These are phyloP conservation scores for Sceloporus undulatus DNA, from an alignment of 2,113 vertebrate species.

Conservation along the genomic window DNA sequence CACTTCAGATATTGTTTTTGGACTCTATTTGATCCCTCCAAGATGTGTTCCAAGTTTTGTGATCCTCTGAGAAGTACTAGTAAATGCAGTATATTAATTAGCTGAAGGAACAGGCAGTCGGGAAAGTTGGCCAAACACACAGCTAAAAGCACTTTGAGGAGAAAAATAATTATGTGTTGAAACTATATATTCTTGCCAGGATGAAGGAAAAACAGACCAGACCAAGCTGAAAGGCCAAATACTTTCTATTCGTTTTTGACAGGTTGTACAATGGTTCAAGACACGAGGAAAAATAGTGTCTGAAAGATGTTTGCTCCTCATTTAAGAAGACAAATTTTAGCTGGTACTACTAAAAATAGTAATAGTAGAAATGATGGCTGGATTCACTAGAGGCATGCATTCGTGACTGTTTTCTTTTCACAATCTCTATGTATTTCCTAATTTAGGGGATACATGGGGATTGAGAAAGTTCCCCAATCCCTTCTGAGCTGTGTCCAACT, in stretches of 20 bases:
- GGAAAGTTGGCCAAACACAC: constrained; percentile 14
- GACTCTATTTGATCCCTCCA: constrained; percentile 24
- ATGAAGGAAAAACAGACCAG: constrained; percentile 21
- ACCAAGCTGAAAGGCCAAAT: constrained; percentile 28
- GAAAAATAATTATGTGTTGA: constrained; percentile 18
- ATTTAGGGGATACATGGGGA: no score
- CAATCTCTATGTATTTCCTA: no score
- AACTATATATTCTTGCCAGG: constrained; percentile 36
- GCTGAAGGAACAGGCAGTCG: constrained; percentile 23
- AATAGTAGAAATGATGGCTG: neutral
- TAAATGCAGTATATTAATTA: constrained; percentile 40
- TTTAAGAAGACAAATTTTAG: neutral
- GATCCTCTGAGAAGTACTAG: constrained; percentile 26
- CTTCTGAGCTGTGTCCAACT: no score
- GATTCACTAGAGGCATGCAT: no score
- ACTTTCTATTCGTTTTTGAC: neutral
- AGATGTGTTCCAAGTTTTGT: constrained; percentile 38
- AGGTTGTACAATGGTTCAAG: constrained; percentile 9
- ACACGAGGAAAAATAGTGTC: neutral
- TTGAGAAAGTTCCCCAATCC: no score
- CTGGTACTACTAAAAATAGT: neutral
- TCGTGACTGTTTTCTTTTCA: no score
- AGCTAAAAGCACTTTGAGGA: constrained; percentile 32
- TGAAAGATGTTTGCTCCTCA: neutral
- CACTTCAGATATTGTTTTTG: rapidly evolving